Evolutionary conservation across 2,888 invertebrate species (phyloP).

Genomic region (Aphidoletes aphidimyza): DNA sequence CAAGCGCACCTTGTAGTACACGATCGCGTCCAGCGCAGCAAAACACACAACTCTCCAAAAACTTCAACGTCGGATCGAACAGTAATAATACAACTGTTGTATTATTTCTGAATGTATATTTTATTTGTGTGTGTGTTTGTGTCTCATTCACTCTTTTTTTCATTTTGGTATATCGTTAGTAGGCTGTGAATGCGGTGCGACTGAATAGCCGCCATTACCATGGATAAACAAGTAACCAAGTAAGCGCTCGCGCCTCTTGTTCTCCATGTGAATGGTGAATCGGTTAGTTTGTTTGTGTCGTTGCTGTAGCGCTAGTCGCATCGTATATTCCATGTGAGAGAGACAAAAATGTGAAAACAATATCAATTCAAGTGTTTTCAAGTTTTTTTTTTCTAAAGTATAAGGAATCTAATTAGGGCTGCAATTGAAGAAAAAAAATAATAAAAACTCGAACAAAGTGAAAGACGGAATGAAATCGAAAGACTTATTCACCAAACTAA

Average conservation of each 20-base stretch:
- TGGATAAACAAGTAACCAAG: conserved; percentile 28
- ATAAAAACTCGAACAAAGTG: neutral
- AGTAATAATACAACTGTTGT: neutral
- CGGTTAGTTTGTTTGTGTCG: conserved; percentile 46
- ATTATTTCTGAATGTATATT: neutral
- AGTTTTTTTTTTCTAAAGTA: no score
- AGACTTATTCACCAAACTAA: neutral
- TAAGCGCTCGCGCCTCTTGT: neutral
- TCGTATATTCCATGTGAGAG: neutral
- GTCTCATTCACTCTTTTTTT: neutral
- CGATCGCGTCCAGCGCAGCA: conserved; percentile 2
- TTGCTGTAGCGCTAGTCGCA: conserved; percentile 37
- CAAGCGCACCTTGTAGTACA: conserved; percentile 8
- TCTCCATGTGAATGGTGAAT: conserved; percentile 49
- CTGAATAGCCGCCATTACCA: conserved; percentile 33
- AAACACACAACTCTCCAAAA: no score
- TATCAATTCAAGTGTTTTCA: neutral
- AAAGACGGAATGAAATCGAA: no score
- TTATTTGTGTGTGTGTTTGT: no score
- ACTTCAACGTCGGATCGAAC: conserved; percentile 22
- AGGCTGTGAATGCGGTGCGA: neutral
- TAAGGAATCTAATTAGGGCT: neutral
- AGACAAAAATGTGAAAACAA: neutral
- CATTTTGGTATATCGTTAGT: neutral
- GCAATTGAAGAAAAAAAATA: neutral